These are phyloP conservation scores for Ennomos erosarius DNA, from an alignment of 2,888 invertebrate species.

Conservation along the genomic window DNA sequence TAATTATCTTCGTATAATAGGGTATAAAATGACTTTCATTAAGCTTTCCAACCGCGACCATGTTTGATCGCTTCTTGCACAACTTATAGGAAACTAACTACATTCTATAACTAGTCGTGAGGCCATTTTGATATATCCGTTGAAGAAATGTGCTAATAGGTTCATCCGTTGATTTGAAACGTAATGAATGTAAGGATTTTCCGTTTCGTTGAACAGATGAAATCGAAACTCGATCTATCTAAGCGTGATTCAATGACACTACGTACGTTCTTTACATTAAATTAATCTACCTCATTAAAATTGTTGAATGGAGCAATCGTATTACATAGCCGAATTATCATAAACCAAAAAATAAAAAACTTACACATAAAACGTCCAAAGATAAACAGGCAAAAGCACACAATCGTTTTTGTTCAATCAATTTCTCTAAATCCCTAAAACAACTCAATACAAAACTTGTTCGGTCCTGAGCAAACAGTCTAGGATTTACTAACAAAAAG, in stretches of 20 bases:
- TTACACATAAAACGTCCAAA: not conserved
- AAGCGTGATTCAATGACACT: conserved; percentile 1
- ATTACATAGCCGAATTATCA: too few relatives aligned
- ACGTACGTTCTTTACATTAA: too few relatives aligned
- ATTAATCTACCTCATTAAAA: too few relatives aligned
- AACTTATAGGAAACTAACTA: conserved; percentile 2
- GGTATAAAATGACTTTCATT: conserved; percentile 34
- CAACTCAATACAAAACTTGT: conserved; percentile 16
- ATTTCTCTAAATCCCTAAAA: conserved; percentile 25
- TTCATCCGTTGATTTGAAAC: conserved; percentile 11
- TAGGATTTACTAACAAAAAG: conserved; percentile 18
- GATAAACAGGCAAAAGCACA: not conserved
- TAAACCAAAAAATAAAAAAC: too few relatives aligned
- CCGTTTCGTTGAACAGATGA: conserved; percentile 8
- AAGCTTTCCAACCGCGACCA: conserved; percentile 29
- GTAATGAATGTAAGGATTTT: conserved; percentile 6
- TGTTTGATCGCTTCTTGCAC: conserved; percentile 3
- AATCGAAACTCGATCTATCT: conserved; percentile 6
- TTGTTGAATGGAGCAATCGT: too few relatives aligned
- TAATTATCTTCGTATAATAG: conserved; percentile 22
- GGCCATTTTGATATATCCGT: conserved; percentile 16
- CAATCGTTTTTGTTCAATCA: not conserved
- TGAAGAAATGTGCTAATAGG: conserved; percentile 19
- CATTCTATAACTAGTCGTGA: conserved; percentile 4
- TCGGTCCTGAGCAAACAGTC: conserved; percentile 13